Evolutionary conservation across 2,888 invertebrate genomes (phyloP), one percentile per base, ranked within the genome.

Genomic region (Leptopilina drosophilae): DNA sequence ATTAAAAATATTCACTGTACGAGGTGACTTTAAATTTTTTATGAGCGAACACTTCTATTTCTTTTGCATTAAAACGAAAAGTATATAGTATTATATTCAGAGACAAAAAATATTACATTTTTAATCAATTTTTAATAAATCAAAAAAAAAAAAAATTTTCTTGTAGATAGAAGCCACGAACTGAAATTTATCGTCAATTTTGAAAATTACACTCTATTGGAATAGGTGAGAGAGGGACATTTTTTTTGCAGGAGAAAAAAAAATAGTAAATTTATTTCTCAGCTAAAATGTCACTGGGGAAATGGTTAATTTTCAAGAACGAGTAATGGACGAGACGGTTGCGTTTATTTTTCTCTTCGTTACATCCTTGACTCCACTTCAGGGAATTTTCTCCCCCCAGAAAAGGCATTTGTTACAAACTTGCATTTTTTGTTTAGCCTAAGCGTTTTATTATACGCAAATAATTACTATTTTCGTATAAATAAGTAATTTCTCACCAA

Each of bases 301-400:
- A 53, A 53, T 33, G 4, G 26, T 67, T 67, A 67, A 67, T 67
- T 67, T 67, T 67, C 46, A n/a, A 67, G 67, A 67, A n/a, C 26
- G 33, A 73, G 8, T 73, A 56, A 77, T 15, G 53, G 20, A 66
- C 46, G 59, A 69, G 15, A 49, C 12, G 20, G n/a, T 42, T 64
- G 15, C 46, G 6, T 56, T n/a, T 14, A 46, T 78, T 59, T 78
- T n/a, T 42, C 59, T 42, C 78, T 46, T 14, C 9, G 33, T 77
- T 59, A 9, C 49, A 53, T 15, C 69, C 73, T 12, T 62, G 62
- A 62, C 62, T 69, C 20, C 64, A 15, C 69, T 49, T 62, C 20
- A 62, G 62, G 62, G 20, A 14, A 69, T 49, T 49, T 69, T 69
- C 14, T 20, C 53, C 53, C 53, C 26, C 20, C 56, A 49, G 20